Base-by-base conservation (phyloP, 2,888 invertebrate species). In the Pterostichus madidus region DNA sequence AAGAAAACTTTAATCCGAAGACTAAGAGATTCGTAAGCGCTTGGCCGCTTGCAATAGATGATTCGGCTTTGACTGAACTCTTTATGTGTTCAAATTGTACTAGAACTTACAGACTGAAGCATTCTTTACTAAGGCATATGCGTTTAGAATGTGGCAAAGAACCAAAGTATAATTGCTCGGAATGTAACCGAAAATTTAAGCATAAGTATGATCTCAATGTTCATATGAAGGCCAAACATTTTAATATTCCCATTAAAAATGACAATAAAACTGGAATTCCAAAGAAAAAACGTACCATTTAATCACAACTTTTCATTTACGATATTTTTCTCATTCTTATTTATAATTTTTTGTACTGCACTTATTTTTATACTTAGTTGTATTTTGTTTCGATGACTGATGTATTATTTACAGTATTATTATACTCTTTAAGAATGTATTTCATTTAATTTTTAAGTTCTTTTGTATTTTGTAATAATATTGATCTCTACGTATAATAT, bases 141-240 rank as follows among this genome's bases (percentile, higher is more conserved):
- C 86, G 88, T 11, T 85, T 89, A 52, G 91, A 91, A 84, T 91
- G 91, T 84, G 90, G 89, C 7, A 88, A 88, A 82, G 84, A 86
- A 44, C 90, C 90, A 0, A 87, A 87, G 15, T 89, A 87, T 84
- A 84, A 84, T 61, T 91, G 91, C 84, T 84, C 84, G 5, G 83
- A 86, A 7, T 91, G 90, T 83, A 86, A 84, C 15, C 89, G 88
- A 84, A 86, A 85, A 59, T 90, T 91, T 85, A 91, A 91, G 84
- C 89, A 91, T 75, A 90, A 91, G 84, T 91, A 91, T 85, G 91
- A 91, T 85, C 86, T 91, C 32, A 90, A 88, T 5, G 90, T 91
- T 39, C 92, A 92, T 84, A 85, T 88, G 39, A 88, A 87, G 35
- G 86, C 87, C 8, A 89, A 88, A 82, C 91, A 91, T 85, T 59